Evolutionary conservation across 2,113 vertebrate species (phyloP), one percentile per base, ranked within the genome.

Genomic region (Hyla sarda): DNA sequence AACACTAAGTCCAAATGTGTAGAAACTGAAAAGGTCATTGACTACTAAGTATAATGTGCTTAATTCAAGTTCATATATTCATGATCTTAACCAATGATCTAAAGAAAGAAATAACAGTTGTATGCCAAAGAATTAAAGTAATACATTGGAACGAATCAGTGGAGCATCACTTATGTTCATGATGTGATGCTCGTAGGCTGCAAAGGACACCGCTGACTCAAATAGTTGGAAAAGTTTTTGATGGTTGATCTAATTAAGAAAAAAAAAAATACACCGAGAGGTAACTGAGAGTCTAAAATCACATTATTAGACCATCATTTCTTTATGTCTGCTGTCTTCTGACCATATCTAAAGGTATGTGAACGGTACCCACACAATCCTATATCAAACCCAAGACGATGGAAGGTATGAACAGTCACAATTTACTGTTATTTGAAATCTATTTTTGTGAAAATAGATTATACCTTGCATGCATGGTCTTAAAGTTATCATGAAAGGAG

Each of bases 21-120:
- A 84, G 73, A 58, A 84, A 74, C 54, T 74, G 82, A 84, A 75
- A 75, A 84, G 69, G 71, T 84, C 82, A 84, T 19, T 75, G 52
- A 56, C 30, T 75, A 60, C 82, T 84, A 75, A 84, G 50, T 45
- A 75, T 50, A 84, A 84, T 84, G 82, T 19, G 54, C 34, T 60
- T 84, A 60, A 37, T 62, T 45, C 52, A 60, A 45, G 69, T 74
- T 45, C 65, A 30, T 56, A 32, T 54, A 71, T 56, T 25, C 50
- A 28, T 28, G 69, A 74, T 83, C 69, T 73, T 56, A 74, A 54
- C 47, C 69, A 74, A 25, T 73, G 69, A 74, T 56, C 69, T 58
- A 56, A 83, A 58, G 50, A 17, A 73, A 83, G 73, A 58, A 62
- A 58, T 83, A 83, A 73, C 82, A 74, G 82, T 34, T 74, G 23